These are phyloP conservation scores for Parauchenoglanis ngamensis DNA, from an alignment of 2,797 vertebrate genomes.

Conservation along the genomic window DNA sequence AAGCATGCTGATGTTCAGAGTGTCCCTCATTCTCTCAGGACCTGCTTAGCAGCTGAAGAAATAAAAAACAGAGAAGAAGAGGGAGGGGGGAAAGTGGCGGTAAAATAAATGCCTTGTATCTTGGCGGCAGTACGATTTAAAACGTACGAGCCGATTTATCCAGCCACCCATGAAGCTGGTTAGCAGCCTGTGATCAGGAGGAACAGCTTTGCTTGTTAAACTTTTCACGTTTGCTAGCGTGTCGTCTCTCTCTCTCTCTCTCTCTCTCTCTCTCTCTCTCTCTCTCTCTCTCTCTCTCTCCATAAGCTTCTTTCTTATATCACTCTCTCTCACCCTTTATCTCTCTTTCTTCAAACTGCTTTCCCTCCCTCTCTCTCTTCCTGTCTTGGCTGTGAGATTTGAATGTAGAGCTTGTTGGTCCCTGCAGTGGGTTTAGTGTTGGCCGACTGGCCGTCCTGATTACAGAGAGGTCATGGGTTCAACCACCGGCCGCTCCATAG, in stretches of 20 bases:
- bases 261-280: slow-evolving; percentile 51
- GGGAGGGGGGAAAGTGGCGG: slow-evolving; percentile 73
- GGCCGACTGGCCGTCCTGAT: slow-evolving; percentile 61
- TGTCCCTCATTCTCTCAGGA: slow-evolving; percentile 58
- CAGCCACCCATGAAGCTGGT: slow-evolving; percentile 99
- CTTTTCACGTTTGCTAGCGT: slow-evolving; percentile 93
- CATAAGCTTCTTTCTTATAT: slow-evolving; percentile 56
- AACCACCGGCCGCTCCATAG: slow-evolving; percentile 67
- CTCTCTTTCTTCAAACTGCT: slow-evolving; percentile 59
- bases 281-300: slow-evolving; percentile 3
- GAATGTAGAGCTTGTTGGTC: slow-evolving; percentile 72
- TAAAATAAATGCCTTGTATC: slow-evolving; percentile 85
- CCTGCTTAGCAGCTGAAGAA: slow-evolving; percentile 19
- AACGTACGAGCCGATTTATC: slow-evolving; percentile 66
- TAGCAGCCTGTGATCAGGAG: slow-evolving; percentile 99
- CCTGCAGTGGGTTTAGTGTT: slow-evolving; percentile 69
- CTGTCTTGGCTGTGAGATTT: slow-evolving; percentile 67
- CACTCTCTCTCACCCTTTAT: slow-evolving; percentile 58
- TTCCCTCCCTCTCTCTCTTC: slow-evolving; percentile 68
- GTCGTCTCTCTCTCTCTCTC: slow-evolving; percentile 42
- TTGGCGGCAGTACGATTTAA: slow-evolving; percentile 83
- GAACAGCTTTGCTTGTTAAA: slow-evolving; percentile 99
- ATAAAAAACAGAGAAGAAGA: slow-evolving; percentile 43
- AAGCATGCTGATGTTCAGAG: slow-evolving; percentile 61
- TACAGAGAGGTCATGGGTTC: slow-evolving; percentile 72